Base-by-base conservation (phyloP, 1,140 invertebrate species). In the Papilio helenus region DNA sequence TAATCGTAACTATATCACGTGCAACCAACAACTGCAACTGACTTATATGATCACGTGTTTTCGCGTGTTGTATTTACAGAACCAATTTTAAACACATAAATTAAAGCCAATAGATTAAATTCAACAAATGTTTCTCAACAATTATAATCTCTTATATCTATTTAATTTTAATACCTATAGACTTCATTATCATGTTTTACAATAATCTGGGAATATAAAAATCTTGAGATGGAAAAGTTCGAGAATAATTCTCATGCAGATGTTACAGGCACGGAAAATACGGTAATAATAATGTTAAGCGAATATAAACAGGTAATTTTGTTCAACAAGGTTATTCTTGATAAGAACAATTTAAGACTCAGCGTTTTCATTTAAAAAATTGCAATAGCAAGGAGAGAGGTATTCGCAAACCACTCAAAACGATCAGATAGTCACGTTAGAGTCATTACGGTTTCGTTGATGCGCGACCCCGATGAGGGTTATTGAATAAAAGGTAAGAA, bases 401-500 rank as follows among this genome's bases (percentile, higher is more conserved):
- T 14, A 26, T 73, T 74, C 23, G 23, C 72, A 74, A 74, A 74
- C 46, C 39, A 34, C 44, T 74, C 42, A 7, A 74, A 26, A 51
- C 3, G 72, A 49, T 74, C 72, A 16, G 72, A 29, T 74, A 74
- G 23, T 10, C 46, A 26, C 26, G 44, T 74, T 74, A 49, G 20
- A 74, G 46, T 51, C 23, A 26, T 74, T 49, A 46, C 44, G 72
- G 72, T 72, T 39, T 72, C 71, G 71, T 44, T 39, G 42, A 44
- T 20, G 72, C 46, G 34, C 71, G 61, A 20, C 23, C 42, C 23
- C 39, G 72, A 49, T 20, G 72, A 23, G 46, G 46, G 72, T 49
- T 74, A 74, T 74, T 73, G 44, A 74, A 49, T 49, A 51, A 74
- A 51, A 74, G 46, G 72, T 44, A 74, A 46, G 42, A 74, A 46